Evolutionary conservation across 1,140 invertebrate species (phyloP).

Genomic region (Hycleus phaleratus): DNA sequence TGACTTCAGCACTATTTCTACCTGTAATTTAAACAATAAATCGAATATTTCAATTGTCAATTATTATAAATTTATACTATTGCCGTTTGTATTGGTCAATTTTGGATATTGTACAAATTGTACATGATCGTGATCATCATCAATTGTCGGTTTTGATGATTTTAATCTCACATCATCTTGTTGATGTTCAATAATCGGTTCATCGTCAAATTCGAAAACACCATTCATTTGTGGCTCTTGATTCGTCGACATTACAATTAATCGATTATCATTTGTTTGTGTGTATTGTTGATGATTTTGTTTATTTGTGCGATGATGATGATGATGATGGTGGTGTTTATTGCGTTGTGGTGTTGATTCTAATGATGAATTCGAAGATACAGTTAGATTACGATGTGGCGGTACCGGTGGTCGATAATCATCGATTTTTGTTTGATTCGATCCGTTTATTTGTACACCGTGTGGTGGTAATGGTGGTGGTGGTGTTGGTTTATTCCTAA

Average conservation of each 20-base stretch:
- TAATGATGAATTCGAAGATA: conserved; percentile 21
- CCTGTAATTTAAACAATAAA: conserved; percentile 23
- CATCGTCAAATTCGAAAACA: conserved; percentile 39
- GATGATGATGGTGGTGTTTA: conserved; percentile 31
- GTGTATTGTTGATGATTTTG: background rate
- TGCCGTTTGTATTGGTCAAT: conserved; percentile 27
- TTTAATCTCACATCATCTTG: conserved; percentile 21
- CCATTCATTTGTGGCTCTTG: conserved; percentile 20
- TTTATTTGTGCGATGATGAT: conserved; percentile 22
- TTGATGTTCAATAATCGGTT: conserved; percentile 17
- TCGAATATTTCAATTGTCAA: background rate
- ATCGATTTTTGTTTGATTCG: conserved; percentile 41
- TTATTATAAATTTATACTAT: background rate
- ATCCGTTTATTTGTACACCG: conserved; percentile 28
- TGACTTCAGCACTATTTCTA: conserved; percentile 56
- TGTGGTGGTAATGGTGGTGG: conserved; percentile 52
- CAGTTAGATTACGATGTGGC: conserved; percentile 68
- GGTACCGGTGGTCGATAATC: conserved; percentile 80
- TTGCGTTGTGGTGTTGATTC: conserved; percentile 21
- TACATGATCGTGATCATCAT: conserved; percentile 27
- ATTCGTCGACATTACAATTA: conserved; percentile 16
- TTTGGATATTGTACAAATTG: conserved; percentile 38
- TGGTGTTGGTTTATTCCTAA: conserved; percentile 37
- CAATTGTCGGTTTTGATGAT: conserved; percentile 6
- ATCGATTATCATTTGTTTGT: conserved; percentile 3